Percentiles rank a stretch among this genome's conserved stretches.
Evolutionary conservation across 2,888 invertebrate species (phyloP).

Genomic region (Luperina testacea): DNA sequence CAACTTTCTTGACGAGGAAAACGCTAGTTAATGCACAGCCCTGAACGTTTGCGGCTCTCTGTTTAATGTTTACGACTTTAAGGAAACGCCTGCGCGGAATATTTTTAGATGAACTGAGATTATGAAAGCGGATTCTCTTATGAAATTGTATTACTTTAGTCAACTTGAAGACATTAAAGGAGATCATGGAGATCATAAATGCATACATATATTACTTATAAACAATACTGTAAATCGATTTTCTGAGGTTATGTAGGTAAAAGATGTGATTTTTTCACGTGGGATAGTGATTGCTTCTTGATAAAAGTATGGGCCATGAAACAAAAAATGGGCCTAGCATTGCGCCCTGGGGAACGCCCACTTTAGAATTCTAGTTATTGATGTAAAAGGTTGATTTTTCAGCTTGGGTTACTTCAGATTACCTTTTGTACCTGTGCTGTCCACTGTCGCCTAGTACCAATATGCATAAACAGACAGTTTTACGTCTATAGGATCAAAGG

Average conservation of each 20-base stretch:
- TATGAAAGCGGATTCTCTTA: constrained; percentile 49
- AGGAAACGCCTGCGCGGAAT: constrained; percentile 64
- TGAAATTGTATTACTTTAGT: constrained; percentile 44
- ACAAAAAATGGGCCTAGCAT: background rate
- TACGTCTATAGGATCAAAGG: background rate
- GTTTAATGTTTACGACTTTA: constrained; percentile 63
- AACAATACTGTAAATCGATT: background rate
- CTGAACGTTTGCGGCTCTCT: constrained; percentile 33
- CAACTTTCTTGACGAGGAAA: background rate
- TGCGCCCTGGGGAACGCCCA: background rate
- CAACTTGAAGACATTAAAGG: background rate
- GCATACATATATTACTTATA: background rate
- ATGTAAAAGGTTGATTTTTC: background rate
- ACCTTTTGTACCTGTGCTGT: background rate
- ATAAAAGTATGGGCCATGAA: background rate
- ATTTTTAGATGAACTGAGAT: constrained; percentile 61
- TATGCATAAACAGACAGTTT: background rate
- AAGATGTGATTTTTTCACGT: background rate
- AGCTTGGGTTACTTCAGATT: background rate
- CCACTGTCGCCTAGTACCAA: background rate
- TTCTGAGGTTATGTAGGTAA: background rate
- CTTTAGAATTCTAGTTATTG: background rate
- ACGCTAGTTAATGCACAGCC: constrained; percentile 28
- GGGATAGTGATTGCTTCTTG: background rate
- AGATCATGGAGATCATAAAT: background rate